Base-by-base conservation (phyloP, 1,140 invertebrate genomes). In the Delia radicum region DNA sequence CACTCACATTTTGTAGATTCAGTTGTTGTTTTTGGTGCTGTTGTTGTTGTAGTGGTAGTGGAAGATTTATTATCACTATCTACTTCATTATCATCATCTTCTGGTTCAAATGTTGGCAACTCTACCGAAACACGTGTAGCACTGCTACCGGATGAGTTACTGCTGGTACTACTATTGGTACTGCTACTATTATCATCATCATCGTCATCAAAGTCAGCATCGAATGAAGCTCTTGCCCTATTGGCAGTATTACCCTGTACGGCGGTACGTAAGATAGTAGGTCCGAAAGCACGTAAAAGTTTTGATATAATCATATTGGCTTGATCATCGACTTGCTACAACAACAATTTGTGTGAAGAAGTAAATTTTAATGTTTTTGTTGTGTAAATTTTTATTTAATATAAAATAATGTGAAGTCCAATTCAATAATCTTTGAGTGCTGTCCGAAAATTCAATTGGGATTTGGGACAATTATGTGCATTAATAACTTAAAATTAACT, bases 291-390 rank as follows among this genome's bases (percentile, higher is more conserved):
- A 78, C 90, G 89, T 83, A 94, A 89, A 79, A 93, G 81, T 81
- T 90, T 88, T 80, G 90, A 88, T 77, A 91, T 90, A 82, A 94
- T 89, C 85, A 89, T 87, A 88, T 93, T 92, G 85, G 93, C 91
- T 87, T 92, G 93, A 85, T 91, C 87, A 89, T 93, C 92, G 88
- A 94, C 89, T 88, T 93, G 91, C 93, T 93, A 93, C 84, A 85
- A 85, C 82, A 85, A 82, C 82, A 77, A 55, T 61, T n/a, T 26
- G 15, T 72, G 42, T 48, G 63, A 42, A 69, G 21, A 24, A n/a
- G n/a, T n/a, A 69, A 75, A 75, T 21, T 31, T 63, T 61, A 37
- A 31, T 74, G 61, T 62, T 73, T 62, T 31, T 62, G 28, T 33
- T 24, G 21, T 33, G 37, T 24, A 75, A 72, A 24, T 72, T 10